A percentile compares a stretch with the other conserved stretches of the same genome.
Conservation (phyloP, 2,888 invertebrate genomes). For the Pammene aurita region DNA sequence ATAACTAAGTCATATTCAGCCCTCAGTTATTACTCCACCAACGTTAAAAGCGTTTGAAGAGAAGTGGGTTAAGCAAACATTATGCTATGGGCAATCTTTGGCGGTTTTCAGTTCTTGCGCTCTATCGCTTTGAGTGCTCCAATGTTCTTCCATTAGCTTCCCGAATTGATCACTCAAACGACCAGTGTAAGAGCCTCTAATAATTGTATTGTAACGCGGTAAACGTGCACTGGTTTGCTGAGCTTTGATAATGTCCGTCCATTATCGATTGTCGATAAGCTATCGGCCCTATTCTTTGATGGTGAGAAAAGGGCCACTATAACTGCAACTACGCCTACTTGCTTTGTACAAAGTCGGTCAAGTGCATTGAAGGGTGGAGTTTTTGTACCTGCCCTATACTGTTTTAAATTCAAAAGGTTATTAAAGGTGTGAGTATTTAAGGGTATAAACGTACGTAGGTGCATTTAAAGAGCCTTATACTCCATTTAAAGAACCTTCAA, state of each 20-base stretch:
- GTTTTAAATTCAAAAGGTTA: not conserved
- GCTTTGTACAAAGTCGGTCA: conserved; percentile 44
- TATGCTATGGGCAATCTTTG: conserved; percentile 47
- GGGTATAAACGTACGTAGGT: not conserved
- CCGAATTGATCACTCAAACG: not conserved
- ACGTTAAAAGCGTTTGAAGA: conserved; percentile 40
- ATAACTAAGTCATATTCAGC: conserved; percentile 12
- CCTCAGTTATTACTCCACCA: conserved; percentile 49
- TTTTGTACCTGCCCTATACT: not conserved
- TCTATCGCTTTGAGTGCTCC: conserved; percentile 55
- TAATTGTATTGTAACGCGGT: no score
- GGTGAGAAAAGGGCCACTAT: conserved; percentile 68
- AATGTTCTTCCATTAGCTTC: not conserved
- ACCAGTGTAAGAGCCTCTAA: not conserved
- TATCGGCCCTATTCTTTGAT: conserved; percentile 62
- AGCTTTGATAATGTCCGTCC: not conserved
- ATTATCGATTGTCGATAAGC: conserved; percentile 74
- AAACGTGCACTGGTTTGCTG: not conserved
- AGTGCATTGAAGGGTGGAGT: conserved; percentile 8
- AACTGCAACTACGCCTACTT: conserved; percentile 60
- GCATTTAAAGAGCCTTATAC: no score
- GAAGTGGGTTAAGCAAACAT: conserved; percentile 45
- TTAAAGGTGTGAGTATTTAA: not conserved
- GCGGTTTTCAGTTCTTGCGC: conserved; percentile 39
- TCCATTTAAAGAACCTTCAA: no score